Evolutionary conservation across 1,140 invertebrate genomes (phyloP), one percentile per base, ranked within the genome.

Genomic region (Cotesia chilonis): DNA sequence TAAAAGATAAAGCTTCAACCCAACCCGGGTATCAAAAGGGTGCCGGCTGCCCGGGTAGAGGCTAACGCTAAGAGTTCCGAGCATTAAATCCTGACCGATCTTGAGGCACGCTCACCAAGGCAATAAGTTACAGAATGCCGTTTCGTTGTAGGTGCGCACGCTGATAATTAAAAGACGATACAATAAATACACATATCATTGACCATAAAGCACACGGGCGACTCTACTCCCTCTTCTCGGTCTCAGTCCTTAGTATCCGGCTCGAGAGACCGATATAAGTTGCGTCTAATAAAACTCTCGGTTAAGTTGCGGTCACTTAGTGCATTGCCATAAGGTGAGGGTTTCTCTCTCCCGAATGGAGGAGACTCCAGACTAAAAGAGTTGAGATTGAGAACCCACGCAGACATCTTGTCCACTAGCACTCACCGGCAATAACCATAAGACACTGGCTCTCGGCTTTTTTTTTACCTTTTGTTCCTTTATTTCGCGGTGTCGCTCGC

Each of bases 121-220:
- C 84, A 83, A 85, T 85, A 87, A 85, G 83, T 85, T 82, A 85
- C 81, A 80, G 78, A 84, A 84, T 85, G 83, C 83, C 79, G 76
- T 73, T 82, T 79, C 81, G 84, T 84, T 86, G 84, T 87, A 83
- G 84, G 85, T 85, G 84, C 77, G 78, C 82, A 77, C 79, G 82
- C 84, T 86, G 86, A 87, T 87, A 87, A 87, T 87, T 87, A 87
- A 87, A 86, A 86, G 84, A 81, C 84, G 85, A 85, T 84, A 84
- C 85, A 87, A 85, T 87, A 87, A 87, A 87, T 76, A 78, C 81
- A 87, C 81, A 80, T 87, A 87, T 87, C 85, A 81, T 80, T 77
- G 81, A 81, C 82, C 81, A 83, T 86, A 86, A 87, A 87, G 83
- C 85, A 85, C 75, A 71, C 47, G 76, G 64, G 60, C 36, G 28